Conservation (phyloP, 2,113 vertebrate genomes). For the Collichthys lucidus region DNA sequence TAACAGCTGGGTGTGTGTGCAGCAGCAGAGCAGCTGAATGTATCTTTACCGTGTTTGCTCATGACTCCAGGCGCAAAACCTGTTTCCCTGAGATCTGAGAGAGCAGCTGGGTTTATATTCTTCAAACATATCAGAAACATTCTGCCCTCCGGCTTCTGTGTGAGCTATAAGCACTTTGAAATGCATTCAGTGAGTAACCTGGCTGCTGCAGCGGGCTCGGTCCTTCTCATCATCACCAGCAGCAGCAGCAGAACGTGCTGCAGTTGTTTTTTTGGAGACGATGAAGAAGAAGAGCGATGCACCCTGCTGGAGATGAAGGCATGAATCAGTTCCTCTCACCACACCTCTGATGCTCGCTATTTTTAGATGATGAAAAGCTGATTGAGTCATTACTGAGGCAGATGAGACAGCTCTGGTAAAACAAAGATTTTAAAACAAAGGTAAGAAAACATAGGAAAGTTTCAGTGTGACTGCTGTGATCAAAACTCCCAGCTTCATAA, state of each 20-base stretch:
- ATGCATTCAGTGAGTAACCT: neutral
- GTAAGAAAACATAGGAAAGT: neutral
- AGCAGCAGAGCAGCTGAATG: neutral
- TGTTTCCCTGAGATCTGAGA: constrained; percentile 54
- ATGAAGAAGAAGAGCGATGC: constrained; percentile 39
- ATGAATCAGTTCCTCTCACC: neutral
- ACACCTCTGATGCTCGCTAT: constrained; percentile 26
- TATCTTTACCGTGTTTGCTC: neutral
- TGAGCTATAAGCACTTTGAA: constrained; percentile 21
- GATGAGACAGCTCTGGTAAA: neutral
- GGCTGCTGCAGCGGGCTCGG: neutral
- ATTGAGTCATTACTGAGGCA: constrained; percentile 1
- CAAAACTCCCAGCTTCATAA: neutral
- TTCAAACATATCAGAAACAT: constrained; percentile 47
- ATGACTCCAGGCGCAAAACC: constrained; percentile 41
- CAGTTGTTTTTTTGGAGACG: constrained; percentile 33
- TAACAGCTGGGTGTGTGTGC: neutral
- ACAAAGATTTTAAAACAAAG: neutral
- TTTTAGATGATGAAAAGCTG: constrained; percentile 16
- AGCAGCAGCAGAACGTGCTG: neutral
- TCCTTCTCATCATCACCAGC: constrained; percentile 6
- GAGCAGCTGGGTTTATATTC: constrained; percentile 40
- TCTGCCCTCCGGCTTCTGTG: constrained; percentile 35
- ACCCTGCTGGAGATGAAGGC: constrained; percentile 52
- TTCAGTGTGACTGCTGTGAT: neutral